These are phyloP conservation scores for Campopleginae sp. DNA, from an alignment of 2,888 invertebrate species.

Conservation along the genomic window DNA sequence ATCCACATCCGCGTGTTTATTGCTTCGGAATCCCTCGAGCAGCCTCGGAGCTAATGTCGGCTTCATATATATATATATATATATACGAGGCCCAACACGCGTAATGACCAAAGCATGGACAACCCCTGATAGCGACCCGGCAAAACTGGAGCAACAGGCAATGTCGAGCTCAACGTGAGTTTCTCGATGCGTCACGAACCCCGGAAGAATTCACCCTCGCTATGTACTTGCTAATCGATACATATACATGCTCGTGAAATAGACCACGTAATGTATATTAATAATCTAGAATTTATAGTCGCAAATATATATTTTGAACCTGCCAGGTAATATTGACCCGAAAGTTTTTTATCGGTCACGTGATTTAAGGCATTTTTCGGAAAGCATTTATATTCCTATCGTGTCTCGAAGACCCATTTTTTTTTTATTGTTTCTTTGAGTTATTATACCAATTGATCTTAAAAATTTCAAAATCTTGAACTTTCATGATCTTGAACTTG, in stretches of 20 bases:
- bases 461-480: no score
- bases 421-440: no score
- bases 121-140: conserved; percentile 58
- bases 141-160: conserved; percentile 71
- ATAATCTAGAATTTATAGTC: not conserved
- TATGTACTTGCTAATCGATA: conserved; percentile 46
- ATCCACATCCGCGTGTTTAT: conserved; percentile 13
- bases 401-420: no score
- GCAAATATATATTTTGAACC: not conserved
- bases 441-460: no score
- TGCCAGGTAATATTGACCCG: not conserved
- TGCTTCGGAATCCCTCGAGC: conserved; percentile 9
- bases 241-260: not conserved
- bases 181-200: conserved; percentile 19
- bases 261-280: not conserved
- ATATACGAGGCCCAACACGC: conserved; percentile 14
- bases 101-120: conserved; percentile 50
- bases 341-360: not conserved
- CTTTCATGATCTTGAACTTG: no score
- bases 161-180: conserved; percentile 43
- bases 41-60: conserved; percentile 14
- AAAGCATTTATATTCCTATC: not conserved
- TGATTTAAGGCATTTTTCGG: not conserved
- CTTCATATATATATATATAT: not conserved
- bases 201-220: conserved; percentile 50